A percentile compares a stretch with the other conserved stretches of the same genome.
phyloP scores from a whole-genome alignment of 2,113 vertebrate genomes.

The Deroptyus accipitrinus region DNA sequence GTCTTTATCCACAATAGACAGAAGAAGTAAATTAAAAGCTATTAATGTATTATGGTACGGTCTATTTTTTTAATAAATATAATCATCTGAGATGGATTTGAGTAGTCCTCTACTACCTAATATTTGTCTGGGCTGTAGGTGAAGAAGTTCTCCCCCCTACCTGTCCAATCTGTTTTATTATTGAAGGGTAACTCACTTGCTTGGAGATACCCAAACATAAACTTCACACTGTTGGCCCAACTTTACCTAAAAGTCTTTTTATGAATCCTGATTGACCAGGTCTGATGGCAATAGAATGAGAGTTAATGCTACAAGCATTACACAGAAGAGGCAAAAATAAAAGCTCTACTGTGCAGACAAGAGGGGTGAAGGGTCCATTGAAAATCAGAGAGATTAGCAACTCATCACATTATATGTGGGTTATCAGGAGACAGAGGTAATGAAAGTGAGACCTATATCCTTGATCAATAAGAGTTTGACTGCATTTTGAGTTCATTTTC shows the following conservation, averaged over 20 bases:
- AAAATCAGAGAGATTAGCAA: conserved; percentile 94
- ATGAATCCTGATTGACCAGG: conserved; percentile 71
- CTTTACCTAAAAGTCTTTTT: conserved; percentile 56
- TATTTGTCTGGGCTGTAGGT: not conserved
- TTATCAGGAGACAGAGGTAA: conserved; percentile 92
- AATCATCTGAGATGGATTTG: not conserved
- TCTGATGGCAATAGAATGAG: conserved; percentile 69
- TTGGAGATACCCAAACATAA: not conserved
- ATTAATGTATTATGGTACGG: not conserved
- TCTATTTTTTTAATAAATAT: not conserved
- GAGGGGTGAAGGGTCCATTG: conserved; percentile 86
- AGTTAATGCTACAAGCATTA: conserved; percentile 68
- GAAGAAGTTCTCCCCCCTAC: not conserved
- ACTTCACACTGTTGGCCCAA: not conserved
- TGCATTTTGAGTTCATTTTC: conserved; percentile 98
- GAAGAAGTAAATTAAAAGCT: not conserved
- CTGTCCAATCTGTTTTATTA: not conserved
- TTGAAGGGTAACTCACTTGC: not conserved
- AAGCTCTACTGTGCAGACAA: conserved; percentile 68
- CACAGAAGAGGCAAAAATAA: conserved; percentile 73
- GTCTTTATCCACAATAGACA: not conserved
- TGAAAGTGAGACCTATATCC: conserved; percentile 89
- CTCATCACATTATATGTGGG: conserved; percentile 96
- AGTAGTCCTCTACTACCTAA: not conserved
- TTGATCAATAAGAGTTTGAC: conserved; percentile 97